Base-by-base conservation (phyloP, 2,888 invertebrate genomes). In the Dicyrtoma fusca region DNA sequence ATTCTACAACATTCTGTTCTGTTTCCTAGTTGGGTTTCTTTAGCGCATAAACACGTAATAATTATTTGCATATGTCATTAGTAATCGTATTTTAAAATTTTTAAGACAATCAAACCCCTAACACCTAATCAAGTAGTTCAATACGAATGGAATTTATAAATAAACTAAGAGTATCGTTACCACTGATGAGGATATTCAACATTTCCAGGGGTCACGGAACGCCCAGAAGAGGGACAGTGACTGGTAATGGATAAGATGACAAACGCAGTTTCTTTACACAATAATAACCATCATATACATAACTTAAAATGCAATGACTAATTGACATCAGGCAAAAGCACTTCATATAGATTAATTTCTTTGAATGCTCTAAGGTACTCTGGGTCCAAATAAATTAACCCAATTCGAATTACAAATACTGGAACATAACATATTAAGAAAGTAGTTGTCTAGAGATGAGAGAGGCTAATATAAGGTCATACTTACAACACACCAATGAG, bases 401-500 rank as follows among this genome's bases (percentile, higher is more conserved):
- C 19, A 53, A 53, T 53, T 53, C 21, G 11, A 53, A 53, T 49
- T n/a, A 53, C n/a, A n/a, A n/a, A n/a, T n/a, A n/a, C n/a, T n/a
- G 17, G 10, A 10, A 51, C 14, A 14, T 10, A 10, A 51, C n/a
- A 51, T 17, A 51, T 19, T 17, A 51, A 5, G 17, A 51, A 51
- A 51, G n/a, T 51, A 51, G 51, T 51, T 51, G 51, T 51, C 51
- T 62, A 34, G 53, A 66, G 66, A 66, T 66, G 66, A 66, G 64
- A 64, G 26, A 66, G 66, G 55, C 66, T 53, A 66, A 66, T 66
- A 66, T 66, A 72, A 72, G 72, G 25, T 68, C 72, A 66, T 72
- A 72, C 72, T 72, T 72, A 72, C 72, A 72, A 72, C 62, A 72
- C 72, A 72, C 57, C 72, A 72, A 64, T 59, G 66, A 66, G 53